phyloP scores from a whole-genome alignment of 2,888 invertebrate species.

The Plagiodera versicolora region DNA sequence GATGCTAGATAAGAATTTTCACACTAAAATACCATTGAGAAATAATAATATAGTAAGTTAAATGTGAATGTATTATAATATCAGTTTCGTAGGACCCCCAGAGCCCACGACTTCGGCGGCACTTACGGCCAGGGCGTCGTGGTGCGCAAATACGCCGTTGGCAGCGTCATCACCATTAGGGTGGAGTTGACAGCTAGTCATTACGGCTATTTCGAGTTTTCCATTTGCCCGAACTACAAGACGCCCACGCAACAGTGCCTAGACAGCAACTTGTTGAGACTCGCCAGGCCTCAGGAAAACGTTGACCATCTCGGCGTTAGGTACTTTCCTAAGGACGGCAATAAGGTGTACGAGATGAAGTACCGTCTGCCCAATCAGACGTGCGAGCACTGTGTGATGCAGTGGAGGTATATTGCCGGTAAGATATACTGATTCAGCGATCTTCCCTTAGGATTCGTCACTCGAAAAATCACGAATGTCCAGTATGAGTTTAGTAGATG shows the following conservation, averaged over 20 bases:
- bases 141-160: slow-evolving; percentile 74
- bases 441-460: not conserved
- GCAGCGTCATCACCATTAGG: slow-evolving; percentile 69
- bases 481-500: no score
- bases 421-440: no score
- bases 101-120: slow-evolving; percentile 82
- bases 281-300: slow-evolving; percentile 53
- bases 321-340: slow-evolving; percentile 77
- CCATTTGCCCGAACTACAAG: slow-evolving; percentile 74
- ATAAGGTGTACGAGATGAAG: slow-evolving; percentile 74
- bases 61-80: no score
- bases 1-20: no score
- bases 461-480: not conserved
- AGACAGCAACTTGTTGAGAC: slow-evolving; percentile 68
- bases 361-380: slow-evolving; percentile 61
- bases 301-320: slow-evolving; percentile 60
- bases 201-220: slow-evolving; percentile 83
- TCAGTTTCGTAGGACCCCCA: slow-evolving; percentile 57
- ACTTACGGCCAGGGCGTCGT: slow-evolving; percentile 80
- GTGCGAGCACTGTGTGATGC: slow-evolving; percentile 81
- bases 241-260: slow-evolving; percentile 76
- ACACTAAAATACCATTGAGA: no score
- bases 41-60: no score
- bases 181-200: slow-evolving; percentile 89
- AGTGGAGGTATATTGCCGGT: slow-evolving; percentile 87